phyloP scores from a whole-genome alignment of 2,888 invertebrate genomes.

The Leptinotarsa tumamoca region DNA sequence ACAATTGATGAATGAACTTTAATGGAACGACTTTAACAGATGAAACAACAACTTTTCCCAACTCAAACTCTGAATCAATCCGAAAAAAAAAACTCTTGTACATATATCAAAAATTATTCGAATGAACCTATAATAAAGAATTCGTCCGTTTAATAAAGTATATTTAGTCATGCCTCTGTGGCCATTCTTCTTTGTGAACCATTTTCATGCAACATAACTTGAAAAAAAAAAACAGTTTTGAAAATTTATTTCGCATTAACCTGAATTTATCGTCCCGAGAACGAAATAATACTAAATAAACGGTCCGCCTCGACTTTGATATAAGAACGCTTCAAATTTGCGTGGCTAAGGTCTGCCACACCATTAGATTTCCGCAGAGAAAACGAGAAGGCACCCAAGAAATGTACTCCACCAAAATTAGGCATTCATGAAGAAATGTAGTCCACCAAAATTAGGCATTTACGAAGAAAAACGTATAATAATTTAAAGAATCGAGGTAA shows the following conservation, averaged over 20 bases:
- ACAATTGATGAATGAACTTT: no score
- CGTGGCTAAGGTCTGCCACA: slow-evolving; percentile 1
- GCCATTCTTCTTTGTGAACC: background rate
- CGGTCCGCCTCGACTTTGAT: slow-evolving; percentile 14
- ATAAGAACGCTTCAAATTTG: slow-evolving; percentile 16
- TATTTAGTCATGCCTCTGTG: background rate
- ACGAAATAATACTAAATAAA: slow-evolving; percentile 22
- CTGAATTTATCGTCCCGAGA: background rate
- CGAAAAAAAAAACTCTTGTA: no score
- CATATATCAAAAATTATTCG: no score
- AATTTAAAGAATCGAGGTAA: background rate
- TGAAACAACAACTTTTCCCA: no score
- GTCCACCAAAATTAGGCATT: background rate
- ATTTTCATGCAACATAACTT: background rate
- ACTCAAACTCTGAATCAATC: no score
- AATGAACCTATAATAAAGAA: no score
- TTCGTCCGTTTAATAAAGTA: no score
- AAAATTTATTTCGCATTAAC: slow-evolving; percentile 18
- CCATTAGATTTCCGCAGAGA: background rate
- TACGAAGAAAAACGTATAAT: background rate
- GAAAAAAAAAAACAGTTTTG: slow-evolving; percentile 8
- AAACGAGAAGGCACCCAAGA: background rate
- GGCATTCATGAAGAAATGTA: background rate
- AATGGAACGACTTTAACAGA: no score
- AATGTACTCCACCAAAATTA: background rate